Evolutionary conservation across 2,797 vertebrate species (phyloP), one percentile per base, ranked within the genome.

Genomic region (Todus mexicanus): DNA sequence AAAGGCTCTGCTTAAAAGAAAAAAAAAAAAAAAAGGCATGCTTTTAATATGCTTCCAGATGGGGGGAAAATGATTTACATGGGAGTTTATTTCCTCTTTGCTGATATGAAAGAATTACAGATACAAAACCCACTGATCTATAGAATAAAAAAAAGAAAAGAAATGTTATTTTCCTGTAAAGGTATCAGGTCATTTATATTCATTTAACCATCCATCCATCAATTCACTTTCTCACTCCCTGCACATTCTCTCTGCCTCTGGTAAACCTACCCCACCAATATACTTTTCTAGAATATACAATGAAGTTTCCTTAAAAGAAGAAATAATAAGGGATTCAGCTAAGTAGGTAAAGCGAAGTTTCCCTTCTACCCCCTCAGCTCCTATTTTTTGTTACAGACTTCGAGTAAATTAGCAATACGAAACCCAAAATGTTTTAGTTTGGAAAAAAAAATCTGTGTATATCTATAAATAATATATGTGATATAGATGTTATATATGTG

Each of bases 61-160:
- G 98, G 98, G 97, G 98, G 98, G 90, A 97, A 98, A 98, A 98
- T 98, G 98, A 99, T 99, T 99, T 98, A 99, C 98, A 98, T 98
- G 98, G 97, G 98, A 98, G 98, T 98, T 98, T 98, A 98, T 98
- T 98, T 98, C 98, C 97, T 98, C 97, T 98, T 97, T 97, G 98
- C 98, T 98, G 98, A 98, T 98, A 98, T 95, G 98, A 98, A 98
- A 98, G 98, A 98, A 98, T 98, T 97, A 98, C 97, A 96, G 96
- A 98, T 98, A 97, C 97, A 98, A 98, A 98, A 98, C 97, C 97
- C 97, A 97, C 97, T 98, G 98, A 98, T 98, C 98, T 98, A 98
- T 98, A 97, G 97, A 97, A 98, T 98, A 98, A 97, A 97, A 97
- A 68, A 96, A 97, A 98, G 96, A 97, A 98, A 97, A 98, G 96